Base-by-base conservation (phyloP, 2,113 vertebrate species). In the Neodon shergylaensis region DNA sequence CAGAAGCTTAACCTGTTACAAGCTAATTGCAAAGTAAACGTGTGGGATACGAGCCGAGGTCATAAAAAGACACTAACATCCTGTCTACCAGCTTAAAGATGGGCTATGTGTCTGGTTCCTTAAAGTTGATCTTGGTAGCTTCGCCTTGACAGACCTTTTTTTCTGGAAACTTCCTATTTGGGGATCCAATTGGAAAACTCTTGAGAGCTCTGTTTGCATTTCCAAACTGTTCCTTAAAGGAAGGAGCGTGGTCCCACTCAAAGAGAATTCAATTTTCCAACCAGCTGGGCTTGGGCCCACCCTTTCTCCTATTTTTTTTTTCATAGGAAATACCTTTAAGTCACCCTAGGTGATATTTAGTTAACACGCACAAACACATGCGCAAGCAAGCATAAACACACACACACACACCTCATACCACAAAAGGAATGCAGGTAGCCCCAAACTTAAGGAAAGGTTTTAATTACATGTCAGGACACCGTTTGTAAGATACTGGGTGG, bases 21-120 rank as follows among this genome's bases (percentile, higher is more conserved):
- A 98, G 98, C 98, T 97, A 96, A 97, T 97, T 96, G 97, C 84
- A 78, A 82, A 94, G 94, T 63, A 52, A 96, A 92, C 95, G 90
- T 92, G 96, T 84, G 68, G 77, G 61, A 2, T 0, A 5, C 2
- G 52, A 47, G 54, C 31, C 7, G 22, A 91, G 47, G n/a, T 65
- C 28, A 14, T 12, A 5, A 4, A 79, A 63, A 65, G 70, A 72
- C n/a, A 7, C 3, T 13, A 28, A 33, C n/a, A 13, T 3, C 0
- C 2, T 21, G 22, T 11, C 5, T 42, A n/a, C 19, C 2, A 39
- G 9, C 49, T 42, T 65, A 6, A 39, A 42, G 63, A 28, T 42
- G 21, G 9, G 68, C 47, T 3, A 54, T 0, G 49, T 21, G 7
- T 33, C 24, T 6, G 61, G 36, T 79, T 44, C 31, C 47, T 16